Evolutionary conservation across 2,113 vertebrate species (phyloP).

Genomic region (Cyanoliseus patagonus): DNA sequence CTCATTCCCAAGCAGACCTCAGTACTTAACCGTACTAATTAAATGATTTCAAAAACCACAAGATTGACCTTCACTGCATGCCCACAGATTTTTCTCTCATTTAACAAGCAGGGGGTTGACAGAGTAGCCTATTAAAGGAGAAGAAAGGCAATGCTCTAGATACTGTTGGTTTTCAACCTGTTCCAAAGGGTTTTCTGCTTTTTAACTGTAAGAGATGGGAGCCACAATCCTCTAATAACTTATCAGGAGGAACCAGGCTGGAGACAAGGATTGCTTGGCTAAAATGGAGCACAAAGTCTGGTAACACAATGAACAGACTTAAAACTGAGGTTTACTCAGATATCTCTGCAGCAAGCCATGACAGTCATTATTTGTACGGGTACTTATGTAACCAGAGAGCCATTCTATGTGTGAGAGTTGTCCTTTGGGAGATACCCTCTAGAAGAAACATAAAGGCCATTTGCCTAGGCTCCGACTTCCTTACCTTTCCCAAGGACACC

Average conservation of each 20-base stretch:
- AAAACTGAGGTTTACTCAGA: background rate
- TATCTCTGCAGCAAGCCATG: background rate
- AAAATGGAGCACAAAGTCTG: background rate
- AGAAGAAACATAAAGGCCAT: background rate
- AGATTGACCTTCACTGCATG: conserved; percentile 55
- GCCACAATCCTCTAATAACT: background rate
- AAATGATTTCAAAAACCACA: conserved; percentile 56
- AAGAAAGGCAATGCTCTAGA: background rate
- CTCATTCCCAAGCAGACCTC: background rate
- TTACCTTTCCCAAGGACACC: conserved; percentile 42
- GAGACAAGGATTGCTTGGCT: background rate
- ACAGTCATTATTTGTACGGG: background rate
- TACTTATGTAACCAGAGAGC: background rate
- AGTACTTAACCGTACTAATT: conserved; percentile 21
- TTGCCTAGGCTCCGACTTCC: background rate
- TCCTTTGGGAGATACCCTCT: background rate
- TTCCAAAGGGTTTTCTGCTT: background rate
- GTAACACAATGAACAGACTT: background rate
- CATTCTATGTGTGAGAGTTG: background rate
- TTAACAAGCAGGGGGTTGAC: conserved; percentile 41
- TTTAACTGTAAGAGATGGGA: background rate
- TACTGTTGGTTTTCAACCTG: background rate
- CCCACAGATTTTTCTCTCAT: conserved; percentile 51
- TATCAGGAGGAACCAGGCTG: background rate
- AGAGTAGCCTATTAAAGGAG: conserved; percentile 20